phyloP scores from a whole-genome alignment of 2,888 invertebrate species.

The Tetragonisca angustula region DNA sequence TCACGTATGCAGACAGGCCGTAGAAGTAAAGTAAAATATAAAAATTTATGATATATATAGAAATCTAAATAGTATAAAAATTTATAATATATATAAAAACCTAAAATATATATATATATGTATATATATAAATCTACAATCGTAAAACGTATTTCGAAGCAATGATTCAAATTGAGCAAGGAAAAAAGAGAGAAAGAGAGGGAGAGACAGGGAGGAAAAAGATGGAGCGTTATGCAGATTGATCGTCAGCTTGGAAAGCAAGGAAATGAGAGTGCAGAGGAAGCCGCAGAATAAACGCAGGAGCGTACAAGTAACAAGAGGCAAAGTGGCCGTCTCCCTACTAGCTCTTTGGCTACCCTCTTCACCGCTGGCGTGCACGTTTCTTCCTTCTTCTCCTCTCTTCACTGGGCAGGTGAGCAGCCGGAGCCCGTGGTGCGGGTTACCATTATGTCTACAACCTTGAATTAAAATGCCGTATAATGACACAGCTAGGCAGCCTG shows the following conservation, averaged over 20 bases:
- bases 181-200: no score
- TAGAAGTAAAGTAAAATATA: no score
- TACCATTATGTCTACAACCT: slow-evolving; percentile 83
- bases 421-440: slow-evolving; percentile 71
- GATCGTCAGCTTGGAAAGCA: slow-evolving; percentile 30
- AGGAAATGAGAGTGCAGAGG: slow-evolving; percentile 47
- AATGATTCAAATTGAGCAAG: slow-evolving; percentile 31
- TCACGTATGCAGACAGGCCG: no score
- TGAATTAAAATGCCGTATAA: slow-evolving; percentile 84
- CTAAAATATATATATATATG: no score
- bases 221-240: slow-evolving; percentile 28
- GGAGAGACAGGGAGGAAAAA: neutral
- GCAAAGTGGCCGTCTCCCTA: slow-evolving; percentile 51
- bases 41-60: no score
- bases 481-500: slow-evolving; percentile 81
- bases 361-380: slow-evolving; percentile 4
- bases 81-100: no score
- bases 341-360: slow-evolving; percentile 3
- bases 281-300: slow-evolving; percentile 56
- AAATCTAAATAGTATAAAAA: no score
- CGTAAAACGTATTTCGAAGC: slow-evolving; percentile 21
- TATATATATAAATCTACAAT: no score
- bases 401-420: slow-evolving; percentile 73
- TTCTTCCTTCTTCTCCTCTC: slow-evolving; percentile 22
- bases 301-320: slow-evolving; percentile 45